A percentile compares a stretch with the other conserved stretches of the same genome.
These are phyloP conservation scores for Sialia sialis DNA, from an alignment of 2,113 vertebrate species.

Conservation along the genomic window DNA sequence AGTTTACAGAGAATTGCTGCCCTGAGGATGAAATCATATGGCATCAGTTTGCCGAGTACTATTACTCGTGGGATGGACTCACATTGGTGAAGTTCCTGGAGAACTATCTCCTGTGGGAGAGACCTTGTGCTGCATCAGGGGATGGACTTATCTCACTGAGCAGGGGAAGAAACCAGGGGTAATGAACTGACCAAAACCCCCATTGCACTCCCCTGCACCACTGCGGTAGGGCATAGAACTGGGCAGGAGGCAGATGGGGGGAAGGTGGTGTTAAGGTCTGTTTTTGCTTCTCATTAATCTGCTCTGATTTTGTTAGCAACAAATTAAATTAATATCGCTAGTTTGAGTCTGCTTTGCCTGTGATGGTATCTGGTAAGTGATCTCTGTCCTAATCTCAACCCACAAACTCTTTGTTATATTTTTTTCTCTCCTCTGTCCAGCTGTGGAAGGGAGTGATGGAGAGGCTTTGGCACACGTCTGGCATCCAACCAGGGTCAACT, in stretches of 20 bases:
- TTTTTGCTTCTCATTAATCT: not conserved
- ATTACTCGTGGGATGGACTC: accelerated
- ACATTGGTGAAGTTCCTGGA: not conserved
- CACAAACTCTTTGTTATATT: not conserved
- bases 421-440: not conserved
- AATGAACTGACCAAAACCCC: not conserved
- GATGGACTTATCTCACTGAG: not conserved
- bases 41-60: not conserved
- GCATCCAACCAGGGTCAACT: not conserved
- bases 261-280: not conserved
- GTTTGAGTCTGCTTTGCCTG: not conserved
- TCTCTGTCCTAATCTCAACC: not conserved
- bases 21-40: not conserved
- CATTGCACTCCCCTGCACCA: not conserved
- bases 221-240: not conserved
- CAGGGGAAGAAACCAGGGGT: not conserved
- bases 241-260: not conserved
- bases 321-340: not conserved
- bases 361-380: not conserved
- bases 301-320: not conserved
- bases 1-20: not conserved
- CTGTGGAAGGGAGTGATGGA: not conserved
- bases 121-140: accelerated
- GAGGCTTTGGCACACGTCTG: not conserved
- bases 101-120: accelerated